Evolutionary conservation across 2,888 invertebrate species (phyloP).

Genomic region (Catocala nupta): DNA sequence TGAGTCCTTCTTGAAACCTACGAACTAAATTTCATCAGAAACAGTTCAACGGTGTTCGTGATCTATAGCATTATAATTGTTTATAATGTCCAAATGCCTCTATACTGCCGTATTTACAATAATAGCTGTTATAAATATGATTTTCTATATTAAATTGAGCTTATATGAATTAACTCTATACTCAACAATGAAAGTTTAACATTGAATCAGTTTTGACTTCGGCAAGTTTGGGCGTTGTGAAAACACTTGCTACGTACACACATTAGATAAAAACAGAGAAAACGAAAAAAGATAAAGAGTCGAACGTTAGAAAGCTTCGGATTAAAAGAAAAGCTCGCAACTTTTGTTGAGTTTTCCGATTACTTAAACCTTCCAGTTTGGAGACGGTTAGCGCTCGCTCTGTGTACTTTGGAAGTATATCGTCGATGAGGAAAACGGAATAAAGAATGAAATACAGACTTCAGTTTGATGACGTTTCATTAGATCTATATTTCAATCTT

Average conservation of each 20-base stretch:
- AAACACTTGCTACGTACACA: not conserved
- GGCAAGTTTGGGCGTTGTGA: not conserved
- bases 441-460: slow-evolving; percentile 5
- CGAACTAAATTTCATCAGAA: no score
- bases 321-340: slow-evolving; percentile 41
- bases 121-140: no score
- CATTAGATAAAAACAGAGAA: slow-evolving; percentile 15
- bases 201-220: no score
- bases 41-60: no score
- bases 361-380: slow-evolving; percentile 42
- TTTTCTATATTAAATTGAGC: no score
- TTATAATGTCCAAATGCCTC: no score
- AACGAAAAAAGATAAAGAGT: slow-evolving; percentile 38
- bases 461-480: not conserved
- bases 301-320: slow-evolving; percentile 37
- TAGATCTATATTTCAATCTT: not conserved
- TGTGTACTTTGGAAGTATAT: slow-evolving; percentile 16
- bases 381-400: slow-evolving; percentile 16
- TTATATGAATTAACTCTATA: no score
- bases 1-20: no score
- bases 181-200: no score
- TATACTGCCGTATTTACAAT: no score
- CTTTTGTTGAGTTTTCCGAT: slow-evolving; percentile 42
- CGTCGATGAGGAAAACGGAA: slow-evolving; percentile 9
- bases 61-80: no score